Base-by-base conservation (phyloP, 2,888 invertebrate genomes). In the Lithophane ornitopus region DNA sequence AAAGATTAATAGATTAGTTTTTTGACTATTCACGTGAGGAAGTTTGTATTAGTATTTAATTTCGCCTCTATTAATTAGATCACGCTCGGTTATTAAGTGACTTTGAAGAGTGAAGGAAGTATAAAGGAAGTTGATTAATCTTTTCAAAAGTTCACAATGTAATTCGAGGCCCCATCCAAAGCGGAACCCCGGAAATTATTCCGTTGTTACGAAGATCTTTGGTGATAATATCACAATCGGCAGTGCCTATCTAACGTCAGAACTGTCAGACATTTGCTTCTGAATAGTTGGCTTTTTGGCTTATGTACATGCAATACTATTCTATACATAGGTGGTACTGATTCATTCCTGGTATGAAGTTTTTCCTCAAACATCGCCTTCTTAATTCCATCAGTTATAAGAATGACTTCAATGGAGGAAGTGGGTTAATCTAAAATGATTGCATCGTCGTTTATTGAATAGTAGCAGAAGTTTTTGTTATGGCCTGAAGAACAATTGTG, bases 1-100 rank as follows among this genome's bases (percentile, higher is more conserved):
- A 80, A 80, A 77, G 82, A 87, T 87, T 77, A 83, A 77, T 85
- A 72, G 80, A 83, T 80, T 80, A 63, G 34, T 78, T 83, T 80
- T 83, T 87, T 76, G 65, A 56, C 16, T 49, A 52, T 49, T 61
- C 46, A 56, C 46, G 52, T 59, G 65, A 76, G 87, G 85, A 85
- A 87, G 87, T 70, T 67, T 52, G 69, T 76, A 39, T 61, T 56
- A 65, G 61, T 65, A 52, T 73, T 81, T 74, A 70, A 72, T 72
- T 61, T 82, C 11, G 56, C 56, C 41, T 65, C n/a, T 71, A 71
- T 70, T 76, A 59, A 67, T 77, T 76, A 59, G 63, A 63, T 74
- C 62, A 72, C 58, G 65, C 41, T 70, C 58, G 12, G 22, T 59
- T 44, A 68, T 59, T 58, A 66, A 22, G 39, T 68, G 39, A 63